These are phyloP conservation scores for Siphamia tubifer DNA, from an alignment of 2,113 vertebrate genomes.

Conservation along the genomic window DNA sequence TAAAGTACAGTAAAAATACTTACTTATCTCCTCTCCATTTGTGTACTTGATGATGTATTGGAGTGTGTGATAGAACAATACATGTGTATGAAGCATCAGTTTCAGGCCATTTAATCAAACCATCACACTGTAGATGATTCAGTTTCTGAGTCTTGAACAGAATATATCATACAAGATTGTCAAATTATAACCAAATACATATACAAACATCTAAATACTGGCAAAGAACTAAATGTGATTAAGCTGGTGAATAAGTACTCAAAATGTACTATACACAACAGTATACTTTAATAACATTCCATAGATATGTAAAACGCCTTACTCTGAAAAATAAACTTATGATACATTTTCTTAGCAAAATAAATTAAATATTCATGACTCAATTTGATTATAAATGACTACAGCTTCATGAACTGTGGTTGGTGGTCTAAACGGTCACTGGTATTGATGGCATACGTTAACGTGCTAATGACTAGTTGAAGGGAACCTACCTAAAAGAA, in stretches of 20 bases:
- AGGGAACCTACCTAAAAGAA: conserved; percentile 21
- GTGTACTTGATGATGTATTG: too few species aligned
- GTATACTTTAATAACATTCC: conserved; percentile 73
- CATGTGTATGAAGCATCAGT: too few species aligned
- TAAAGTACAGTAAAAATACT: too few species aligned
- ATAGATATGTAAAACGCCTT: conserved; percentile 78
- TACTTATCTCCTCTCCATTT: too few species aligned
- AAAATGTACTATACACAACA: conserved; percentile 72
- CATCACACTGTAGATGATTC: conserved; percentile 44
- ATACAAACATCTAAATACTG: conserved; percentile 73
- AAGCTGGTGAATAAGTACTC: conserved; percentile 53
- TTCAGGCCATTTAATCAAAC: conserved; percentile 68
- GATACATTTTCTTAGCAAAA: conserved; percentile 87
- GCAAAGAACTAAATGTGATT: conserved; percentile 61
- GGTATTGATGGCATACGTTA: neutral
- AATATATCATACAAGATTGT: conserved; percentile 78
- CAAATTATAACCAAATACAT: conserved; percentile 76
- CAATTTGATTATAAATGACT: conserved; percentile 88
- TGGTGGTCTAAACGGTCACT: conserved; percentile 40
- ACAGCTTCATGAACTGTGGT: conserved; percentile 79
- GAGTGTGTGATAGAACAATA: too few species aligned
- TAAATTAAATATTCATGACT: conserved; percentile 97
- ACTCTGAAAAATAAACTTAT: conserved; percentile 81
- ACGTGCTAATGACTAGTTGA: conserved; percentile 27
- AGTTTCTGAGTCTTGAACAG: conserved; percentile 46